Base-by-base conservation (phyloP, 35 echinoderm and acorn worm species). In the Hemicentrotus pulcherrimus region DNA sequence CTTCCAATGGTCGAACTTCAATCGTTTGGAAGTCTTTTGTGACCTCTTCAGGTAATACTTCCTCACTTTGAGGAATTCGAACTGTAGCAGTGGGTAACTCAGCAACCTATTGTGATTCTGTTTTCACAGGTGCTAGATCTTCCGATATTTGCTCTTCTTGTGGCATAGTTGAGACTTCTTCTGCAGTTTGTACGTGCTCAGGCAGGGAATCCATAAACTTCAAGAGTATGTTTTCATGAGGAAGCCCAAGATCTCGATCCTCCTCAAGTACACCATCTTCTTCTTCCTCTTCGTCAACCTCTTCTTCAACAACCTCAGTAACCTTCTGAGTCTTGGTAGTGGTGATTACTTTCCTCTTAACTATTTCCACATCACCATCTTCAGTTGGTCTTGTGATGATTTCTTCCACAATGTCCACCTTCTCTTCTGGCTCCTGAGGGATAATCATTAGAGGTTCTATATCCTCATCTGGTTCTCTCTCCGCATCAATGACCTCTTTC, bases 131-230 rank as follows among this genome's bases (percentile, higher is more conserved):
- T n/a, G 48, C 91, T n/a, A 93, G 22, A 13, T 93, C 91, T 47
- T 31, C 22, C 3, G 91, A n/a, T 50, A 48, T 47, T 30, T 95
- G 46, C 87, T 88, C 86, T 91, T 31, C 33, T 7, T 45, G 32
- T 90, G 88, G 88, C 33, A 91, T 48, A 31, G 30, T 87, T 61
- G 46, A 47, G 31, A 94, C 60, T 95, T 96, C 94, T 91, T 92
- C 96, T 85, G 85, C 94, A 91, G 46, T 86, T 61, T 95, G 86
- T 24, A 94, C 94, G 19, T 94, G 94, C 32, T 91, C 86, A 45
- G 97, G 97, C 24, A 95, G 85, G 45, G 97, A 96, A 88, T 97
- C 88, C 95, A 96, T 96, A 70, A 97, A 97, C 88, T 96, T 97
- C 92, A 95, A 92, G 31, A 95, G 85, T 86, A 95, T 96, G 87